Evolutionary conservation across 2,797 vertebrate species (phyloP).

Genomic region (Mallotus villosus): DNA sequence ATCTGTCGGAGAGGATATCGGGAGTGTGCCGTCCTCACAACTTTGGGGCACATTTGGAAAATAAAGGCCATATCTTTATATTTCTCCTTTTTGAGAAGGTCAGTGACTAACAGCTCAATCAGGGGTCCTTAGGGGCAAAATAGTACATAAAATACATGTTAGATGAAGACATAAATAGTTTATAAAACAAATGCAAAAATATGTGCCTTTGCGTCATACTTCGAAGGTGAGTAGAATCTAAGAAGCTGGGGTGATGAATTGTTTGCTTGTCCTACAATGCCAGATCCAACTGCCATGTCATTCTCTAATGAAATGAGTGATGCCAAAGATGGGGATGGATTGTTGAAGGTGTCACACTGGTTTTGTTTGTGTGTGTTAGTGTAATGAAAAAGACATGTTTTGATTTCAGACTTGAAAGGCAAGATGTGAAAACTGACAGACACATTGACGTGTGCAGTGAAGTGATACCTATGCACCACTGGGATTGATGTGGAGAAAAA

Average conservation of each 20-base stretch:
- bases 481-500: slow-evolving; percentile 24
- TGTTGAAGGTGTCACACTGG: slow-evolving; percentile 27
- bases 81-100: neutral
- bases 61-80: slow-evolving; percentile 13
- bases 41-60: slow-evolving; percentile 26
- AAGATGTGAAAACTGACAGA: slow-evolving; percentile 35
- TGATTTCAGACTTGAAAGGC: slow-evolving; percentile 48
- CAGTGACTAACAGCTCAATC: neutral
- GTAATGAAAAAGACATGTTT: slow-evolving; percentile 56
- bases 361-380: slow-evolving; percentile 34
- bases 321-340: slow-evolving; percentile 33
- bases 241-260: slow-evolving; percentile 5
- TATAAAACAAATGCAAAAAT: neutral
- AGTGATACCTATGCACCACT: slow-evolving; percentile 33
- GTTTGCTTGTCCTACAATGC: slow-evolving; percentile 20
- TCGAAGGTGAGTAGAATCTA: slow-evolving; percentile 24
- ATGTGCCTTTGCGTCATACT: neutral
- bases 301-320: slow-evolving; percentile 35
- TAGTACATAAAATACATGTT: neutral
- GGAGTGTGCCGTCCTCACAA: slow-evolving; percentile 40
- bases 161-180: neutral
- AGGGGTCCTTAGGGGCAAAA: neutral
- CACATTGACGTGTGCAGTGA: slow-evolving; percentile 52
- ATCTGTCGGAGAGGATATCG: slow-evolving; percentile 81
- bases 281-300: slow-evolving; percentile 12